These are phyloP conservation scores for Osmerus eperlanus DNA, from an alignment of 2,113 vertebrate genomes.

Conservation along the genomic window DNA sequence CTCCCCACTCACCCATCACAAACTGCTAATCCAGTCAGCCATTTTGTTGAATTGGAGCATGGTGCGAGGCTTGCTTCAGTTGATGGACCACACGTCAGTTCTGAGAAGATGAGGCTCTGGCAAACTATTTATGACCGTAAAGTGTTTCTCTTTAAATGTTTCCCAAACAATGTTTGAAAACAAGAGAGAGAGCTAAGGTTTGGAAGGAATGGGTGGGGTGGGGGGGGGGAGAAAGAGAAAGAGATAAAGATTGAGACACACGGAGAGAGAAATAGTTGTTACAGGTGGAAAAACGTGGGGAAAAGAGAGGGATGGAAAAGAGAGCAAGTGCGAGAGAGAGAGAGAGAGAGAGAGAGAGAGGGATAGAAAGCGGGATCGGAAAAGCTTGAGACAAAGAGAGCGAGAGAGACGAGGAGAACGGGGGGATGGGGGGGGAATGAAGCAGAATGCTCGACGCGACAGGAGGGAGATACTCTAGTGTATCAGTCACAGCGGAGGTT, in stretches of 20 bases:
- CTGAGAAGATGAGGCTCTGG: too few relatives aligned
- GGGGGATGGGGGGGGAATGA: slow-evolving; percentile 29
- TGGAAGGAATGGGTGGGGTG: too few relatives aligned
- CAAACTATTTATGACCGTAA: too few relatives aligned
- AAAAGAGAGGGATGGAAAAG: slow-evolving; percentile 2
- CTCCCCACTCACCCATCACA: slow-evolving; percentile 8
- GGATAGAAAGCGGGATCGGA: background rate
- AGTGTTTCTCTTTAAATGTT: too few relatives aligned
- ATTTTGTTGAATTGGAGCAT: slow-evolving; percentile 13
- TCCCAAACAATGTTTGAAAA: too few relatives aligned
- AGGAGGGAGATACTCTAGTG: slow-evolving; percentile 36
- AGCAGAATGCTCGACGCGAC: slow-evolving; percentile 21
- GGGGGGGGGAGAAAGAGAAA: too few relatives aligned
- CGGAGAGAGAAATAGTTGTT: too few relatives aligned
- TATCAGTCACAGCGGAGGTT: slow-evolving; percentile 41
- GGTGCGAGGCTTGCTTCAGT: background rate
- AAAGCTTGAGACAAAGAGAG: background rate
- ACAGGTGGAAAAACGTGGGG: too few relatives aligned
- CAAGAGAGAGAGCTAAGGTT: too few relatives aligned
- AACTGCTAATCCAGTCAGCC: background rate
- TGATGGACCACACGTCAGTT: too few relatives aligned
- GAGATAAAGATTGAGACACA: too few relatives aligned
- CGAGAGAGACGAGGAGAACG: slow-evolving; percentile 9
- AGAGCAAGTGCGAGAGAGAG: slow-evolving; percentile 17
- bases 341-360: slow-evolving; percentile 2